Evolutionary conservation across 2,888 invertebrate species (phyloP), one percentile per base, ranked within the genome.

Genomic region (Eumerus sabulonum): DNA sequence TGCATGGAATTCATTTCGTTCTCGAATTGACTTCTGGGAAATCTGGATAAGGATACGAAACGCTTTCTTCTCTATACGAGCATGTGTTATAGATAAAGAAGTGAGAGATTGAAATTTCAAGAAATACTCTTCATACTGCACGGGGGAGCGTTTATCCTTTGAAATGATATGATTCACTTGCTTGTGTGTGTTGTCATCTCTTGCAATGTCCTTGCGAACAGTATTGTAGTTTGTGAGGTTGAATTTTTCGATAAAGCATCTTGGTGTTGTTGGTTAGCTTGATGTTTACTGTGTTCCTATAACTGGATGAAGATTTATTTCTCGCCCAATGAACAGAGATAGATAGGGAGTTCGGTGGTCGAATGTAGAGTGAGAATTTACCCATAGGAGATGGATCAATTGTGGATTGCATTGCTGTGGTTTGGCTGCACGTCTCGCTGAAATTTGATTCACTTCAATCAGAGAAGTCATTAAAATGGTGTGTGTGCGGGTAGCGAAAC

Each of bases 381-480:
- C n/a, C 51, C 36, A 18, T 48, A 18, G 42, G 56, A 3, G 3
- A 74, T 53, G 45, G 62, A 74, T 76, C 68, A 76, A 76, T 76
- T 76, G 68, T 60, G 42, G 73, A 42, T 48, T 73, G 67, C 67
- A 67, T 19, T 67, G 72, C 40, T 64, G 60, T 63, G n/a, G n/a
- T n/a, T n/a, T n/a, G n/a, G n/a, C n/a, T n/a, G 72, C 77, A 77
- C 77, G 77, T 67, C 48, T 57, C 36, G 27, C 42, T 59, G 19
- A 42, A 72, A 64, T 68, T 73, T 73, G 72, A 73, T 79, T 72
- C 77, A 56, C 40, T 79, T 73, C 64, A 74, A 79, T 74, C 79
- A 70, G 64, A 68, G 64, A 72, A 73, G 70, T 64, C 63, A 74
- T 64, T 68, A 77, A 73, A 77, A 67, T 56, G 19, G 11, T 1